Percentiles rank a stretch among this genome's conserved stretches.
Evolutionary conservation across 2,797 vertebrate species (phyloP).

Genomic region (Hydrophis major): DNA sequence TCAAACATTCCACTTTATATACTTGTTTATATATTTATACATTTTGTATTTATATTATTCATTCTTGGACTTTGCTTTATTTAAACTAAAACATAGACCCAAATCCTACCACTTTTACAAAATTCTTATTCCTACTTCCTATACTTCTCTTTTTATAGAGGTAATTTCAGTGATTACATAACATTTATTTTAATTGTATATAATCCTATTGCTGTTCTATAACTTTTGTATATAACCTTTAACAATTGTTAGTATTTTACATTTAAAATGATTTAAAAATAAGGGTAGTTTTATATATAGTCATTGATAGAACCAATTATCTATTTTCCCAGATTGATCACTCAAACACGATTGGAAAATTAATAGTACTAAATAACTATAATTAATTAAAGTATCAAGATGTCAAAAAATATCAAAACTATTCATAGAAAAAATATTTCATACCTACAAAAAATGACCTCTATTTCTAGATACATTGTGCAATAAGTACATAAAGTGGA

Average conservation of each 20-base stretch:
- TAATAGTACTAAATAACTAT: not conserved
- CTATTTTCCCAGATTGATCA: conserved; percentile 13
- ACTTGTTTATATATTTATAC: too few species aligned
- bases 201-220: not conserved
- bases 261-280: not conserved
- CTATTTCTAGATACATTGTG: not conserved
- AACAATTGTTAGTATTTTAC: not conserved
- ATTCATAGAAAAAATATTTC: not conserved
- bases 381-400: not conserved
- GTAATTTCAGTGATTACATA: not conserved
- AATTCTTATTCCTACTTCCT: not conserved
- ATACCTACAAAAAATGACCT: conserved; percentile 11
- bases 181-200: not conserved
- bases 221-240: not conserved
- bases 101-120: too few species aligned
- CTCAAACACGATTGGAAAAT: not conserved
- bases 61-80: too few species aligned
- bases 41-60: too few species aligned
- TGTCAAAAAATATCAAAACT: accelerated
- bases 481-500: too few species aligned
- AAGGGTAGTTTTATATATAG: not conserved
- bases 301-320: not conserved
- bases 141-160: not conserved
- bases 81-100: too few species aligned
- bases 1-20: too few species aligned